These are phyloP conservation scores for Idris sp. DNA, from an alignment of 1,140 invertebrate genomes.

Conservation along the genomic window DNA sequence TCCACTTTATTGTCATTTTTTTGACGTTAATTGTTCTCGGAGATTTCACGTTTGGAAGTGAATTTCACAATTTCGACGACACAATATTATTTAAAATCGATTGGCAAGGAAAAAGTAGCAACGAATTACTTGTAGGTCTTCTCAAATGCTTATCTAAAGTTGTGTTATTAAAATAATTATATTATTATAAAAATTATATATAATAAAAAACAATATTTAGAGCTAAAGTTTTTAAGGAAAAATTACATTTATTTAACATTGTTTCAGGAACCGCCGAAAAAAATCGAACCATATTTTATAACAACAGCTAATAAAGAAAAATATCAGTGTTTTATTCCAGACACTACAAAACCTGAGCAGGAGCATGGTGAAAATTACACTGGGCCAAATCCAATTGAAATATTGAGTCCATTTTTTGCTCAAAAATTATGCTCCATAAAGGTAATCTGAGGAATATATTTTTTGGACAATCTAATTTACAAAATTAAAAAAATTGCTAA, in stretches of 20 bases:
- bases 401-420: slow-evolving; percentile 87
- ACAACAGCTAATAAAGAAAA: slow-evolving; percentile 84
- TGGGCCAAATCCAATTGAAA: slow-evolving; percentile 86
- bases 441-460: slow-evolving; percentile 76
- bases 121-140: slow-evolving; percentile 76
- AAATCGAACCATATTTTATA: slow-evolving; percentile 78
- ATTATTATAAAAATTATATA: too few species aligned
- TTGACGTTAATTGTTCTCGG: slow-evolving; percentile 9
- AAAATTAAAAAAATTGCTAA: slow-evolving; percentile 3
- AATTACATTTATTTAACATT: slow-evolving; percentile 16
- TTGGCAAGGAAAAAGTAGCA: slow-evolving; percentile 83
- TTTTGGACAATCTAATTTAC: too few species aligned
- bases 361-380: slow-evolving; percentile 80
- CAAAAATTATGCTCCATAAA: slow-evolving; percentile 89
- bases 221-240: too few species aligned
- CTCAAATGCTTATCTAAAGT: too few species aligned
- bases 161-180: too few species aligned
- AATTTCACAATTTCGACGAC: slow-evolving; percentile 89
- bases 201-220: too few species aligned
- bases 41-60: slow-evolving; percentile 68
- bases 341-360: slow-evolving; percentile 80
- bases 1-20: neutral
- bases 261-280: slow-evolving; percentile 77
- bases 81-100: slow-evolving; percentile 88
- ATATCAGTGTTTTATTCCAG: slow-evolving; percentile 87